Evolutionary conservation across 2,888 invertebrate genomes (phyloP).

Genomic region (Periphyllus acericola): DNA sequence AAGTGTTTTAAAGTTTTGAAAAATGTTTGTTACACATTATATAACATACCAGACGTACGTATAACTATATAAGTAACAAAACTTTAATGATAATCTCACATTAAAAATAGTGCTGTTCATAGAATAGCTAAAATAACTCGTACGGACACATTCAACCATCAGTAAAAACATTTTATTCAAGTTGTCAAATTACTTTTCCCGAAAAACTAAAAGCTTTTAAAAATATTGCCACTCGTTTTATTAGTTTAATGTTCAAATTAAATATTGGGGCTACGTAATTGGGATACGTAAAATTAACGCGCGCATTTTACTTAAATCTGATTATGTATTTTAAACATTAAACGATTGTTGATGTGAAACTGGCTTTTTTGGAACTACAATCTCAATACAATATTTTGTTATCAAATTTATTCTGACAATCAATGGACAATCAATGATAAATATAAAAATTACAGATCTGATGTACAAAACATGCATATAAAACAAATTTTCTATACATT

Average conservation of each 20-base stretch:
- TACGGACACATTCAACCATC: not conserved
- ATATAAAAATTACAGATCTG: not conserved
- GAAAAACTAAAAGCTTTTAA: constrained; percentile 41
- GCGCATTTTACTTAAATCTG: not conserved
- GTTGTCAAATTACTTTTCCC: constrained; percentile 4
- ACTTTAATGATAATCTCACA: constrained; percentile 44
- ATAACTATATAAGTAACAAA: constrained; percentile 19
- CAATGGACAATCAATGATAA: not conserved
- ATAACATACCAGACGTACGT: not conserved
- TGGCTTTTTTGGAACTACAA: not conserved
- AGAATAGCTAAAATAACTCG: constrained; percentile 14
- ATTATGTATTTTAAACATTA: not conserved
- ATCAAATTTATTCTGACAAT: too few relatives aligned
- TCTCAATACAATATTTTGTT: too few relatives aligned
- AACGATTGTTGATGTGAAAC: not conserved
- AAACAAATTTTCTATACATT: not conserved
- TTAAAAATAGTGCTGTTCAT: constrained; percentile 30
- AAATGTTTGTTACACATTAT: constrained; percentile 41
- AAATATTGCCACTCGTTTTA: constrained; percentile 3
- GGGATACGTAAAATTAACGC: not conserved
- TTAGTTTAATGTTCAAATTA: not conserved
- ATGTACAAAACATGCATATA: not conserved
- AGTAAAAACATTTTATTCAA: constrained; percentile 24
- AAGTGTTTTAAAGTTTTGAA: constrained; percentile 31
- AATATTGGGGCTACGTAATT: too few relatives aligned